Base-by-base conservation (phyloP, 2,888 invertebrate genomes). In the Sceliomorpha sp. region DNA sequence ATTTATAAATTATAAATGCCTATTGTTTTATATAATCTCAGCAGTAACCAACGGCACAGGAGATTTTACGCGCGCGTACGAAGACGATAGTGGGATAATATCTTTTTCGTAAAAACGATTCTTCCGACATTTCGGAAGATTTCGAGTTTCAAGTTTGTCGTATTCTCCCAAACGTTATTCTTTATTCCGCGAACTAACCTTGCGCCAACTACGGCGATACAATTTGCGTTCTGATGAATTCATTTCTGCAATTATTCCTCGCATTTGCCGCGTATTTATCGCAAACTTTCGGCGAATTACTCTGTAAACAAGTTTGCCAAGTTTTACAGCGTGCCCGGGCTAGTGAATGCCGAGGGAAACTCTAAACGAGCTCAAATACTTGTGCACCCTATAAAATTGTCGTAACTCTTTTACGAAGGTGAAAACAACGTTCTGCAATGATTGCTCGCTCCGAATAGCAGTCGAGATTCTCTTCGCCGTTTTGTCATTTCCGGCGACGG, bases 171-270 rank as follows among this genome's bases (percentile, higher is more conserved):
- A 31, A 31, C 9, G 3, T 10, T 10, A 31, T 10, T 1, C 10
- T 10, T 10, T 20, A 10, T 10, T 1, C 31, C 10, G 31, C 10
- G 10, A 37, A 8, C 13, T 14, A 17, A 37, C 37, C 1, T n/a
- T 9, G 10, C 26, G 12, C 8, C 42, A 42, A 42, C 26, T 60
- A 7, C 36, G n/a, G 27, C 55, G 50, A 50, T 50, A 50, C 67
- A 68, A 55, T 45, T 58, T 48, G 17, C 53, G 42, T 42, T n/a
- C 50, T 36, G 42, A 42, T 17, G 50, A 50, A 62, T 58, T 69
- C 51, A 53, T 69, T 63, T 55, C 59, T 45, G 59, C 55, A 64
- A 69, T 69, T 58, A 55, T 50, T 44, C 50, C 40, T 44, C 50
- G 56, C 56, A 62, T 62, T 68, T 62, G 58, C 34, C 53, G 59